Evolutionary conservation across 2,888 invertebrate species (phyloP).

Genomic region (Chromoteleia sp.): DNA sequence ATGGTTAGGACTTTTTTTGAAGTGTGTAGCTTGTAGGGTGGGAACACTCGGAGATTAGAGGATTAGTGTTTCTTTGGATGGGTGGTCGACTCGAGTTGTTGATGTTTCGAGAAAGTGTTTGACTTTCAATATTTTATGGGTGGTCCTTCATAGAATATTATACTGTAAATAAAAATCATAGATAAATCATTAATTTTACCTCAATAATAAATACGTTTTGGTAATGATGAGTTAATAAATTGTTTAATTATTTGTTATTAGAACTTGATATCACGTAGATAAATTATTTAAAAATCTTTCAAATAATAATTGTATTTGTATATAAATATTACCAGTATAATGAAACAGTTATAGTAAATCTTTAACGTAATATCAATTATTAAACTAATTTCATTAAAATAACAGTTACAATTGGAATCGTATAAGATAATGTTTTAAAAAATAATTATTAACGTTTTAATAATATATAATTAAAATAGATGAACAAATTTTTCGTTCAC

Average conservation of each 20-base stretch:
- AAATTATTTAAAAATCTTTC: no score
- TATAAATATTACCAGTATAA: no score
- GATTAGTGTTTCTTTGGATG: slow-evolving; percentile 48
- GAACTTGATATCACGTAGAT: no score
- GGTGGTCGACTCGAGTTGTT: slow-evolving; percentile 27
- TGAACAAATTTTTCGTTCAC: slow-evolving; percentile 20
- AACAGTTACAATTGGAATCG: no score
- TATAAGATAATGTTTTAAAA: slow-evolving; percentile 14
- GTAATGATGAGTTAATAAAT: no score
- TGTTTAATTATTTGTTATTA: no score
- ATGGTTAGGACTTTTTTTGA: background rate
- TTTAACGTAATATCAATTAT: background rate
- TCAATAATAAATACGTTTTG: no score
- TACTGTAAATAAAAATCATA: background rate
- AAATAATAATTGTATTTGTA: no score
- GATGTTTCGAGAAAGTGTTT: slow-evolving; percentile 16
- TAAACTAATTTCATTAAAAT: no score
- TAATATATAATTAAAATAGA: slow-evolving; percentile 36
- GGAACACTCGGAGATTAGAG: slow-evolving; percentile 24
- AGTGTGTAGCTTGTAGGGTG: slow-evolving; percentile 18
- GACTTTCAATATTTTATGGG: slow-evolving; percentile 9
- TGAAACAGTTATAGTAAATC: slow-evolving; percentile 22
- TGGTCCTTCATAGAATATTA: slow-evolving; percentile 7
- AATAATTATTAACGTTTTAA: slow-evolving; percentile 40
- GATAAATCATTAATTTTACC: no score